Evolutionary conservation across 1,140 invertebrate genomes (phyloP), one percentile per base, ranked within the genome.

Genomic region (Ceratosolen fusciceps): DNA sequence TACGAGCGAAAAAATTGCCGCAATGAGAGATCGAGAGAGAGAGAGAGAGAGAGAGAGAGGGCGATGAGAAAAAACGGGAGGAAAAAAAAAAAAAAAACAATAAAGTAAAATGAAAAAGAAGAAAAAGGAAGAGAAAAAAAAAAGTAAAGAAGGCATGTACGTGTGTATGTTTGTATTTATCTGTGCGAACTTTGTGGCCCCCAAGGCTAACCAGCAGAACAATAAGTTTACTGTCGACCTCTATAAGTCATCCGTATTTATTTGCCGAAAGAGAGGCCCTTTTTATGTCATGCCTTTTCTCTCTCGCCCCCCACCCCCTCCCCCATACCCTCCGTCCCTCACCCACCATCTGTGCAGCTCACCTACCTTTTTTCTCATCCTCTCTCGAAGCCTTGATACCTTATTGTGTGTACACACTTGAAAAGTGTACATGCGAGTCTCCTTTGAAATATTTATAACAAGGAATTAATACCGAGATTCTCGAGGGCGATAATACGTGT

Each of bases 151-250:
- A 52, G 24, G 56, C 24, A 34, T n/a, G 68, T 47, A 29, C 29
- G 75, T 77, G 56, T 79, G 58, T 73, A 43, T 31, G 58, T 29
- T 56, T 24, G 58, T 39, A 37, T 65, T 65, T n/a, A 31, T 37
- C 31, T 65, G 60, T 47, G 72, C 68, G 68, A 71, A 71, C 68
- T 71, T 71, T 71, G 68, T 71, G 75, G 75, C 75, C 70, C 77
- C 71, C 77, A 79, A 79, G 77, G 77, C 77, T 74, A 79, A 79
- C 77, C 77, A 37, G 54, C 73, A 56, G 79, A 80, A 80, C 79
- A 80, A 80, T 80, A 80, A 80, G 79, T 80, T 80, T 75, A 80
- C 72, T 75, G 73, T 80, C 79, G 79, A 80, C 79, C 79, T 80
- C 79, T 76, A 80, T 80, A 80, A 80, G 74, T 80, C 74, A 76